A percentile compares a stretch with the other conserved stretches of the same genome.
Evolutionary conservation across 1,140 invertebrate species (phyloP).

Genomic region (Dendrolimus kikuchii): DNA sequence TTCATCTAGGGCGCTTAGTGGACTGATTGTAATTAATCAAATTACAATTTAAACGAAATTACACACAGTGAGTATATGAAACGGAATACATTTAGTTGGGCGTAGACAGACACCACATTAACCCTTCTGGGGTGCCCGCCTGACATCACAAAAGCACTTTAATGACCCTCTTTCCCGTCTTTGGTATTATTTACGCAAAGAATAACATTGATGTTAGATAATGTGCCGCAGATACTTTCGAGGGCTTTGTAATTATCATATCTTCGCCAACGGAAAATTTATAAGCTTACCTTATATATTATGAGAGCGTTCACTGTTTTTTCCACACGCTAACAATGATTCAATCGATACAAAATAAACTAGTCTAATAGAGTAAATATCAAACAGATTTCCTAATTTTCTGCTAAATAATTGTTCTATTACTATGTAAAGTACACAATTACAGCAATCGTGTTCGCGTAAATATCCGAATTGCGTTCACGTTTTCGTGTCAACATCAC

Average conservation of each 20-base stretch:
- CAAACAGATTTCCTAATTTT: constrained; percentile 1
- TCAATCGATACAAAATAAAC: too few relatives aligned
- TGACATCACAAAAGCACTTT: constrained; percentile 36
- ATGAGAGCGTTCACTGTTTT: too few relatives aligned
- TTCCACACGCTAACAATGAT: too few relatives aligned
- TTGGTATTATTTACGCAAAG: constrained; percentile 39
- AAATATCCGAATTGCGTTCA: constrained; percentile 22
- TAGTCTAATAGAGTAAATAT: background rate
- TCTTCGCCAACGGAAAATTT: background rate
- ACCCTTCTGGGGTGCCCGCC: constrained; percentile 32
- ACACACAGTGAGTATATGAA: constrained; percentile 17
- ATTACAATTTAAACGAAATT: constrained; percentile 34
- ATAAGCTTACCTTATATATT: too few relatives aligned
- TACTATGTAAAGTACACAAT: constrained; percentile 4
- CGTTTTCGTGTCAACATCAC: constrained; percentile 28
- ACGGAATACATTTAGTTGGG: constrained; percentile 25
- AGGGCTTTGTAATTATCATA: constrained; percentile 41
- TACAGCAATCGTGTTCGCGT: constrained; percentile 10
- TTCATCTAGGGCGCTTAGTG: constrained; percentile 2
- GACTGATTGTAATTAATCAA: constrained; percentile 13
- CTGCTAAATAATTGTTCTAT: constrained; percentile 2
- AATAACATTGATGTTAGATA: constrained; percentile 51
- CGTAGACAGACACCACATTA: constrained; percentile 34
- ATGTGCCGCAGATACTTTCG: constrained; percentile 25
- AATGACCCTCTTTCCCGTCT: constrained; percentile 36